phyloP scores from a whole-genome alignment of 2,113 vertebrate species.

The Oreotrochilus melanogaster region DNA sequence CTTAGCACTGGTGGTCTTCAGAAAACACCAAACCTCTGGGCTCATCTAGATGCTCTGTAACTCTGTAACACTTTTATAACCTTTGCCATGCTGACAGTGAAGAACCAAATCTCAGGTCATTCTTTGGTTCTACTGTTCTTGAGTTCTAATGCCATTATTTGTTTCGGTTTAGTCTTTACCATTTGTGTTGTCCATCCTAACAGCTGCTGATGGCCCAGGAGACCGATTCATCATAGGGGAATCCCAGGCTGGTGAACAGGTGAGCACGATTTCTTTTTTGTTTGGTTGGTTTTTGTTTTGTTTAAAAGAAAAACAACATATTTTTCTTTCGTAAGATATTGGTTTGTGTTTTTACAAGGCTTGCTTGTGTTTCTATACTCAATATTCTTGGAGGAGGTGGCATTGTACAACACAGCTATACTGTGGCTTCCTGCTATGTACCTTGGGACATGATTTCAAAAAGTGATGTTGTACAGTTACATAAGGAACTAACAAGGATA shows the following conservation, averaged over 20 bases:
- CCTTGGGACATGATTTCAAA: conserved; percentile 39
- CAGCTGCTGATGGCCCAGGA: conserved; percentile 97
- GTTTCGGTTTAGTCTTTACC: not conserved
- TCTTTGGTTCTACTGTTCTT: not conserved
- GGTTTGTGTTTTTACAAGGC: not conserved
- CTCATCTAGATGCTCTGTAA: not conserved
- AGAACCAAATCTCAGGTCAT: not conserved
- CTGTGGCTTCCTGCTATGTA: not conserved
- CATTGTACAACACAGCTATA: conserved; percentile 29
- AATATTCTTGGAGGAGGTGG: not conserved
- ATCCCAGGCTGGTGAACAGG: conserved; percentile 99
- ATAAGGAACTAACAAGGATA: conserved; percentile 35
- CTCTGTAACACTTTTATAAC: not conserved
- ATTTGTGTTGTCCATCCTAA: conserved; percentile 68
- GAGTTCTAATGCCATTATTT: not conserved
- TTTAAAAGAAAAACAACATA: no score
- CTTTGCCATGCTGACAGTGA: not conserved
- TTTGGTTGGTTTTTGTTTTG: not conserved
- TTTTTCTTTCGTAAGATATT: not conserved
- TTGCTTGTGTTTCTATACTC: not conserved
- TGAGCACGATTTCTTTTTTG: conserved; percentile 56
- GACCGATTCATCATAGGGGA: conserved; percentile 99
- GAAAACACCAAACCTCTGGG: not conserved
- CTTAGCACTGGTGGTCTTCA: not conserved
- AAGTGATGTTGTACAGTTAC: not conserved